A percentile compares a stretch with the other conserved stretches of the same genome.
Evolutionary conservation across 2,797 vertebrate species (phyloP).

Genomic region (Tangara arthus): DNA sequence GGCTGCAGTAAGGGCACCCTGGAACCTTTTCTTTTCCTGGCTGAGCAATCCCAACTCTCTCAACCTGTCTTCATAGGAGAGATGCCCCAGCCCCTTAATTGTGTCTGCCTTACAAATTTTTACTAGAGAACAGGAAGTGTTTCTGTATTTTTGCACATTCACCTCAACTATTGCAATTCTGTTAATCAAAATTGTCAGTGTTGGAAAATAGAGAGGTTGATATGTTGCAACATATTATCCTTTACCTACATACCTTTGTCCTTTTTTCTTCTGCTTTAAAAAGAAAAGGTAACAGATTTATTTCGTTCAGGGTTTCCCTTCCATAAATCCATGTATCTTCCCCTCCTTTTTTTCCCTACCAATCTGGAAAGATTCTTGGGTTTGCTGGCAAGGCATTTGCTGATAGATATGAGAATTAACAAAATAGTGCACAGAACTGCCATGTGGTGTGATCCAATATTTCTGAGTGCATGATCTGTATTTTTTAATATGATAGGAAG

Average conservation of each 20-base stretch:
- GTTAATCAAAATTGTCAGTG: background rate
- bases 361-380: background rate
- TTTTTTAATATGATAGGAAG: background rate
- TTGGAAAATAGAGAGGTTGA: background rate
- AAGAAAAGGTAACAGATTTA: background rate
- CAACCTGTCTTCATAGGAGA: background rate
- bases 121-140: background rate
- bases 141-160: background rate
- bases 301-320: background rate
- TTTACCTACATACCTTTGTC: background rate
- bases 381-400: background rate
- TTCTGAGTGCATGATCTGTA: background rate
- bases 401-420: background rate
- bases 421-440: background rate
- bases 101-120: background rate
- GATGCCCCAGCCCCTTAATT: background rate
- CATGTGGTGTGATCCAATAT: background rate
- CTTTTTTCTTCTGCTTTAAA: background rate
- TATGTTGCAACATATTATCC: background rate
- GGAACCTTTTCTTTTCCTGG: background rate
- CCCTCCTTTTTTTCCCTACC: accelerated
- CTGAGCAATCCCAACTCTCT: background rate
- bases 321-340: background rate
- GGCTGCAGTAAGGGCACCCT: background rate
- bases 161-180: background rate